Percentiles rank a stretch among this genome's conserved stretches.
Evolutionary conservation across 2,113 vertebrate genomes (phyloP).

Genomic region (Hassar affinis): DNA sequence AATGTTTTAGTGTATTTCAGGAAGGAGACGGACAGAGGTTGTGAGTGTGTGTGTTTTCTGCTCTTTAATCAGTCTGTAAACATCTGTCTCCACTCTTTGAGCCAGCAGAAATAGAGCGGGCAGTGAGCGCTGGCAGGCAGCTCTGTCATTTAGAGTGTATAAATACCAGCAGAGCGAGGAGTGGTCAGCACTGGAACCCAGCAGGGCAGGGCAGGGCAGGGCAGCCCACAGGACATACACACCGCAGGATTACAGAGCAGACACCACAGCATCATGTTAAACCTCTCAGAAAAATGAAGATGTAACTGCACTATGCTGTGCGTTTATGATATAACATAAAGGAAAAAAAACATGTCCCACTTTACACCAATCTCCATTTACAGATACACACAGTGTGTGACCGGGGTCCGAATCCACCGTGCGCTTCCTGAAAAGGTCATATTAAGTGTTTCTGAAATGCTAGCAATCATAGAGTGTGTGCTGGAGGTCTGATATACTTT

Average conservation of each 20-base stretch:
- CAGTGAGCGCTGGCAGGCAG: slow-evolving; percentile 59
- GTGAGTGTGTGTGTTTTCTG: slow-evolving; percentile 4
- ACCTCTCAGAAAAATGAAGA: background rate
- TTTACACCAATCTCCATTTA: background rate
- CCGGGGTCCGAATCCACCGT: background rate
- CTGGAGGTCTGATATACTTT: background rate
- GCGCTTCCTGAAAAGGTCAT: background rate
- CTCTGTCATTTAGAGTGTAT: slow-evolving; percentile 72
- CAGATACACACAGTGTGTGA: too few species aligned
- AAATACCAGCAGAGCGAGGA: slow-evolving; percentile 66
- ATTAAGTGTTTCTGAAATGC: background rate
- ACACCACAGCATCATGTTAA: slow-evolving; percentile 9
- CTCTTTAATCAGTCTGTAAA: slow-evolving; percentile 55
- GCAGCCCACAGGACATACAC: slow-evolving; percentile 22
- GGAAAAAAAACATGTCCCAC: background rate
- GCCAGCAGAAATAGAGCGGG: slow-evolving; percentile 68
- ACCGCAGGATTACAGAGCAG: slow-evolving; percentile 47
- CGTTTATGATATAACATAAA: background rate
- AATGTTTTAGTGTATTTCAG: slow-evolving; percentile 7
- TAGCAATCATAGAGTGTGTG: too few species aligned
- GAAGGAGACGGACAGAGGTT: background rate
- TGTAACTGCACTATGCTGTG: too few species aligned
- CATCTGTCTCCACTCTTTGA: slow-evolving; percentile 70
- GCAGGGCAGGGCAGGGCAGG: slow-evolving; percentile 34
- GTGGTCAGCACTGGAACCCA: slow-evolving; percentile 58